Evolutionary conservation across 2,113 vertebrate genomes (phyloP).

Genomic region (Lophura nycthemera): DNA sequence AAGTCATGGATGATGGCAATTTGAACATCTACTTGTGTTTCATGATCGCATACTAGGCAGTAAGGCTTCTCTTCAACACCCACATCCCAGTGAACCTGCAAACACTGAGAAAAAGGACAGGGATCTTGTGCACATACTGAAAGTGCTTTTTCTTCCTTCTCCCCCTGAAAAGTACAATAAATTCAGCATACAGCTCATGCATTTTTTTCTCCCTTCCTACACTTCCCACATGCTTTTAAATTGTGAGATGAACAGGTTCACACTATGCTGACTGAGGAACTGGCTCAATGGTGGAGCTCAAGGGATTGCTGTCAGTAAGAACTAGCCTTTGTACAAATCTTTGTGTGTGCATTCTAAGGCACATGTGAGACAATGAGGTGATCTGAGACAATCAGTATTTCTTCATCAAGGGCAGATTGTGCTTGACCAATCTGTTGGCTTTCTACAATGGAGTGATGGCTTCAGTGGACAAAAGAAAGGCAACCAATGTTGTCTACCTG

Average conservation of each 20-base stretch:
- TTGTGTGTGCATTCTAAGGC: background rate
- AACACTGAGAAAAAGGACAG: background rate
- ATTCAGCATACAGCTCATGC: background rate
- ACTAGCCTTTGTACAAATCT: background rate
- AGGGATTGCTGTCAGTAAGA: too few relatives aligned
- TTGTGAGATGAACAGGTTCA: background rate
- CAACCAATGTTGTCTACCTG: too few relatives aligned
- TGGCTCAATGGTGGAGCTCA: background rate
- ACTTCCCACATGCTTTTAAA: background rate
- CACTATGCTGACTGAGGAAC: background rate
- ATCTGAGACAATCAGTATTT: too few relatives aligned
- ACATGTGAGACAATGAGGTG: too few relatives aligned
- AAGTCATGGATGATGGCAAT: background rate
- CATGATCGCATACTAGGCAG: constrained; percentile 19
- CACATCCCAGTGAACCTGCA: background rate
- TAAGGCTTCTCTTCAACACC: background rate
- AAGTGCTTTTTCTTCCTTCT: background rate
- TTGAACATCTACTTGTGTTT: constrained; percentile 51
- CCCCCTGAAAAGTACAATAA: background rate
- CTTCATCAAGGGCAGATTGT: too few relatives aligned
- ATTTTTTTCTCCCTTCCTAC: background rate
- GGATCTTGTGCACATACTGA: background rate
- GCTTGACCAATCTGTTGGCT: too few relatives aligned
- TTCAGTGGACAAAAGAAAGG: too few relatives aligned
- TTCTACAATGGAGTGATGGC: too few relatives aligned